Evolutionary conservation across 2,888 invertebrate species (phyloP).

Genomic region (Podotricha telesiphe): DNA sequence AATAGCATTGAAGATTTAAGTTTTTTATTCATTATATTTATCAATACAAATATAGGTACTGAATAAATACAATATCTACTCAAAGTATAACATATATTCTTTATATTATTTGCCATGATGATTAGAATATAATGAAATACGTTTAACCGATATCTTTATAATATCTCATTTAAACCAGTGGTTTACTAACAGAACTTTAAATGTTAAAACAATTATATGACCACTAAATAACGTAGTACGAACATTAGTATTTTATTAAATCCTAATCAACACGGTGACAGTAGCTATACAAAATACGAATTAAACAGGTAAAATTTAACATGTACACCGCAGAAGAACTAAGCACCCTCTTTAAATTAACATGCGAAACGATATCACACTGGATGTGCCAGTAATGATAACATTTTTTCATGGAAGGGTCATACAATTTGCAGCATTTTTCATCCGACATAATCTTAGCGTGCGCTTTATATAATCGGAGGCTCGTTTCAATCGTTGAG

Average conservation of each 20-base stretch:
- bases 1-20: no score
- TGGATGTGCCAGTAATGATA: constrained; percentile 70
- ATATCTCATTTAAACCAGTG: no score
- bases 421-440: constrained; percentile 81
- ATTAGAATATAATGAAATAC: no score
- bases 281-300: not conserved
- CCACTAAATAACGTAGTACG: no score
- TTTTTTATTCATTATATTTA: no score
- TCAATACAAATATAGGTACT: no score
- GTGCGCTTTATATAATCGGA: constrained; percentile 69
- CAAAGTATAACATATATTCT: no score
- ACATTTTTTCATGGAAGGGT: constrained; percentile 79
- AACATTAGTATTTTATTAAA: not conserved
- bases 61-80: no score
- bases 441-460: constrained; percentile 78
- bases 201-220: no score
- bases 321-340: constrained; percentile 51
- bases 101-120: no score
- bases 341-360: constrained; percentile 65
- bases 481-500: constrained; percentile 47
- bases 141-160: no score
- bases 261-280: constrained; percentile 8
- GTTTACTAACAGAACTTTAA: no score
- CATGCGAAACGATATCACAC: constrained; percentile 72
- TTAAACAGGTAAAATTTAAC: constrained; percentile 44